Conservation (phyloP, 2,888 invertebrate species). For the Melipona beecheii region DNA sequence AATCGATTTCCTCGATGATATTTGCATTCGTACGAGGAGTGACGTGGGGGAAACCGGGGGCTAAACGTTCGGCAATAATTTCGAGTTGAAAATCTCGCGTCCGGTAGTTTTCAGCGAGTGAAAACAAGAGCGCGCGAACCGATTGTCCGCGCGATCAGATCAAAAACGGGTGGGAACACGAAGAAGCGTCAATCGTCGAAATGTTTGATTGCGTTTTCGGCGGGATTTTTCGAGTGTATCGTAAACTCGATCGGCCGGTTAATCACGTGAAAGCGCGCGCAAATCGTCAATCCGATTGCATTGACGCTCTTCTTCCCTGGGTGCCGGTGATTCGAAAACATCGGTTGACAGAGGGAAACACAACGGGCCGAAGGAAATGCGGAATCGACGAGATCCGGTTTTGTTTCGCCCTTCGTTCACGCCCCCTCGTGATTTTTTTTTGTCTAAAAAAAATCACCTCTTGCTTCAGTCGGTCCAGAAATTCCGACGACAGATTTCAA, state of each 20-base stretch:
- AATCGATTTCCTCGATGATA: not conserved
- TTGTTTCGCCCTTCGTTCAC: constrained; percentile 6
- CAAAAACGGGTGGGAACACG: constrained; percentile 17
- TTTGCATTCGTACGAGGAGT: not conserved
- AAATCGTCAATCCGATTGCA: constrained; percentile 33
- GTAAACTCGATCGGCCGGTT: constrained; percentile 49
- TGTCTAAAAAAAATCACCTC: not conserved
- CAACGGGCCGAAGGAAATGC: not conserved
- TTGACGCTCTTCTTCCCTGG: not conserved
- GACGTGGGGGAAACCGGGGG: not conserved
- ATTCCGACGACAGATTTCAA: not conserved
- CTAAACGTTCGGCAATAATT: constrained; percentile 15
- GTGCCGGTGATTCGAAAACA: not conserved
- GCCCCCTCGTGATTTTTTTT: constrained; percentile 3
- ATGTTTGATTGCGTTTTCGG: constrained; percentile 45
- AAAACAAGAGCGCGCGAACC: not conserved
- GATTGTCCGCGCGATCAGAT: constrained; percentile 18
- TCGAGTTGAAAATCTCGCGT: not conserved
- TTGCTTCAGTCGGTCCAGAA: not conserved
- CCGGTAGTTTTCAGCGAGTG: not conserved
- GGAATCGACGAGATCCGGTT: not conserved
- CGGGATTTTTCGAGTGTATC: constrained; percentile 43
- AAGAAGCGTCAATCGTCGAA: constrained; percentile 41
- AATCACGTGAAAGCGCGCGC: constrained; percentile 42
- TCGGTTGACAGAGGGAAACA: not conserved